Evolutionary conservation across 1,140 invertebrate genomes (phyloP).

Genomic region (Diachasmimorpha longicaudata): DNA sequence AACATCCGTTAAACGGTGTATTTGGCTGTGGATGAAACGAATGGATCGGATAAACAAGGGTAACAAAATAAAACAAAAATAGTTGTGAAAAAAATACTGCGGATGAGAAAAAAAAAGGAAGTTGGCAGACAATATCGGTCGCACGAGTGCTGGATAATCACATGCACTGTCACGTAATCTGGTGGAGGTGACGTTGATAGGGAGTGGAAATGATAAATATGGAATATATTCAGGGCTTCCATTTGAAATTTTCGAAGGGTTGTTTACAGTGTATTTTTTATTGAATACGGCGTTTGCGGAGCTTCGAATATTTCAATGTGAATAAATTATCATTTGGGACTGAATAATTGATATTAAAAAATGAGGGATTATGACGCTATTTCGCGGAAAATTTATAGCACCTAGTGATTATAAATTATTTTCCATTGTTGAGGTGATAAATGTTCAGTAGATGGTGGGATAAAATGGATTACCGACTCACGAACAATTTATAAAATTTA

Average conservation of each 20-base stretch:
- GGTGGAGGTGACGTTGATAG: not conserved
- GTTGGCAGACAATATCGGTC: not conserved
- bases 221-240: not conserved
- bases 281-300: not conserved
- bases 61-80: constrained; percentile 14
- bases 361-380: too few species aligned
- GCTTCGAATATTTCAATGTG: not conserved
- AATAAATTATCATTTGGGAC: too few species aligned
- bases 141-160: constrained; percentile 23
- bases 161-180: constrained; percentile 20
- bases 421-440: too few species aligned
- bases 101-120: constrained; percentile 17
- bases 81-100: not conserved
- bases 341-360: too few species aligned
- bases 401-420: too few species aligned
- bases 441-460: too few species aligned
- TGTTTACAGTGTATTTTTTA: not conserved
- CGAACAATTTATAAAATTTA: too few species aligned
- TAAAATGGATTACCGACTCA: too few species aligned
- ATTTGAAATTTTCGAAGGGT: not conserved
- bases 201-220: constrained; percentile 7
- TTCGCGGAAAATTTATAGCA: too few species aligned
- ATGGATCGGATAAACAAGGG: constrained; percentile 24
- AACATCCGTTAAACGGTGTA: constrained; percentile 36
- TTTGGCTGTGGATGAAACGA: constrained; percentile 31